These are phyloP conservation scores for Amphiduros pacificus DNA, from an alignment of 2,888 invertebrate species.

Conservation along the genomic window DNA sequence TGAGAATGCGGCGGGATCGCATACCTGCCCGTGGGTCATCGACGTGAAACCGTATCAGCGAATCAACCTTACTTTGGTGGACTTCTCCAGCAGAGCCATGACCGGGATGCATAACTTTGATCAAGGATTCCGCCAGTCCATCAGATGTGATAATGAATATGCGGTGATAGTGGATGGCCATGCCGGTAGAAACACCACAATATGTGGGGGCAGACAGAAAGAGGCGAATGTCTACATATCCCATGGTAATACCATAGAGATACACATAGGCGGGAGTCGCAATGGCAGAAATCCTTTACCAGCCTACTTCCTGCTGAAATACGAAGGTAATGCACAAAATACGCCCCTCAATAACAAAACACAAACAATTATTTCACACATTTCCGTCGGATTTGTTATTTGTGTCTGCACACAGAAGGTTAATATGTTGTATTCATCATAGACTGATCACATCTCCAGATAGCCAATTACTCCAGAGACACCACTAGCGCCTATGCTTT, in stretches of 20 bases:
- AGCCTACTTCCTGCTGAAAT: slow-evolving; percentile 17
- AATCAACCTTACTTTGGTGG: slow-evolving; percentile 14
- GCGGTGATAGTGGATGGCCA: slow-evolving; percentile 11
- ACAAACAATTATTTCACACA: no score
- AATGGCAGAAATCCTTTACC: not conserved
- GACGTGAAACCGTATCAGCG: slow-evolving; percentile 9
- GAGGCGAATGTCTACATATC: slow-evolving; percentile 19
- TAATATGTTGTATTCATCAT: no score
- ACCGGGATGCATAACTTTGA: slow-evolving; percentile 4
- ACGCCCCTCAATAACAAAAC: no score
- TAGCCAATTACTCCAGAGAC: no score
- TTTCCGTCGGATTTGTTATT: no score
- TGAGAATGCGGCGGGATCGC: slow-evolving; percentile 10
- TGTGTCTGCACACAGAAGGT: no score
- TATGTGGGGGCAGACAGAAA: slow-evolving; percentile 10
- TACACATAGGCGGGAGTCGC: slow-evolving; percentile 2
- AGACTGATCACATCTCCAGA: no score
- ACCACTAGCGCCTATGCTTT: no score
- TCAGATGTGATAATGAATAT: slow-evolving; percentile 11
- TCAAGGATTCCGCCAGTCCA: not conserved
- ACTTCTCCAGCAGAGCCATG: slow-evolving; percentile 1
- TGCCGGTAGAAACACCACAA: slow-evolving; percentile 9
- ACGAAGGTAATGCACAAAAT: slow-evolving; percentile 21
- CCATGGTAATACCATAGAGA: slow-evolving; percentile 10
- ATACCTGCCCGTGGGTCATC: slow-evolving; percentile 11